phyloP scores from a whole-genome alignment of 2,113 vertebrate genomes.

The Eolophus roseicapilla region DNA sequence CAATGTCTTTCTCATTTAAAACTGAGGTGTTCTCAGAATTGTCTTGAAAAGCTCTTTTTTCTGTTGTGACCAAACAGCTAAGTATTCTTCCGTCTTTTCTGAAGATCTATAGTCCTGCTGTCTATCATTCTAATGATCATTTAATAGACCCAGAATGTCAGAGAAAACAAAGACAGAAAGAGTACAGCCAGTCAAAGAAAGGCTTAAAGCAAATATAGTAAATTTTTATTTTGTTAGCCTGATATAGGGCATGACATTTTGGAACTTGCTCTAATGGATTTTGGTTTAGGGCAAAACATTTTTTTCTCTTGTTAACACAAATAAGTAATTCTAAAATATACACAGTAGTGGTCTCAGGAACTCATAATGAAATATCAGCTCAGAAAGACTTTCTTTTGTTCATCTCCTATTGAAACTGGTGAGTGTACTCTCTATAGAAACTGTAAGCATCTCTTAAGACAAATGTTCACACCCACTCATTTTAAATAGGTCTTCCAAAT shows the following conservation, averaged over 20 bases:
- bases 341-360: background rate
- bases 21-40: conserved; percentile 2
- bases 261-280: background rate
- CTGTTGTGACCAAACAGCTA: conserved; percentile 37
- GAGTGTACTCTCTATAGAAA: background rate
- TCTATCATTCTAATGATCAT: background rate
- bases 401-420: background rate
- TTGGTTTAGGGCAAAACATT: background rate
- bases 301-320: background rate
- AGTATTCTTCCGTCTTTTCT: conserved; percentile 20
- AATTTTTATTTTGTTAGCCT: background rate
- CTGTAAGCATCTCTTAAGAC: background rate
- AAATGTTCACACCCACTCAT: background rate
- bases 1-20: conserved; percentile 64
- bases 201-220: background rate
- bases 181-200: background rate
- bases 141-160: background rate
- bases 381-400: background rate
- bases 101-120: background rate
- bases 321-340: background rate
- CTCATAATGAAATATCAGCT: background rate
- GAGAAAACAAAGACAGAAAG: background rate
- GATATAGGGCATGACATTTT: background rate
- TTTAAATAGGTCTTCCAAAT: background rate
- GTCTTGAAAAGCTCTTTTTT: background rate